Percentiles rank a stretch among this genome's conserved stretches.
Conservation (phyloP, 2,888 invertebrate genomes). For the Osmoderma eremita region DNA sequence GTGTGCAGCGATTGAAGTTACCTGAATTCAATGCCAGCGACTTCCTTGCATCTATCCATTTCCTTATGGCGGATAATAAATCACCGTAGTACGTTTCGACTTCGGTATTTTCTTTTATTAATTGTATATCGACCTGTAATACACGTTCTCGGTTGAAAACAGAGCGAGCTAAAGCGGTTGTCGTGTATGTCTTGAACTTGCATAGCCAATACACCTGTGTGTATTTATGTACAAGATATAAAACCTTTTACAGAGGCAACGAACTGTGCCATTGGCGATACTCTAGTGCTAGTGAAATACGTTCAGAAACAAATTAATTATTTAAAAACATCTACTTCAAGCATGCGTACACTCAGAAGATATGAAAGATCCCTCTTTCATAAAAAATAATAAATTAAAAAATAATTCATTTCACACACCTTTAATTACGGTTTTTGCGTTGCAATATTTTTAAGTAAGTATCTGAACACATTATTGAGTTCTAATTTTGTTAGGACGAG, state of each 20-base stretch:
- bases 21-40: no score
- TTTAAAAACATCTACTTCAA: not conserved
- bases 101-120: not conserved
- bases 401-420: no score
- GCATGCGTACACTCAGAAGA: not conserved
- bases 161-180: not conserved
- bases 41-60: no score
- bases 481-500: no score
- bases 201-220: conserved; percentile 49
- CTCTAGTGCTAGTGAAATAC: not conserved
- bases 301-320: conserved; percentile 1
- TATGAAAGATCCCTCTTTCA: no score
- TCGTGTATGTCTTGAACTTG: conserved; percentile 40
- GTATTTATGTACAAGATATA: conserved; percentile 34
- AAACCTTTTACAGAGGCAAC: conserved; percentile 51
- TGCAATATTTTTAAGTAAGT: no score
- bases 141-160: conserved; percentile 1
- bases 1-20: no score
- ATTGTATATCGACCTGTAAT: conserved; percentile 13
- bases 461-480: no score
- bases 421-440: no score
- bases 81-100: no score
- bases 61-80: no score
- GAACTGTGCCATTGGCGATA: conserved; percentile 51
- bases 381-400: no score